Evolutionary conservation across 2,113 vertebrate species (phyloP).

Genomic region (Marmota monax): DNA sequence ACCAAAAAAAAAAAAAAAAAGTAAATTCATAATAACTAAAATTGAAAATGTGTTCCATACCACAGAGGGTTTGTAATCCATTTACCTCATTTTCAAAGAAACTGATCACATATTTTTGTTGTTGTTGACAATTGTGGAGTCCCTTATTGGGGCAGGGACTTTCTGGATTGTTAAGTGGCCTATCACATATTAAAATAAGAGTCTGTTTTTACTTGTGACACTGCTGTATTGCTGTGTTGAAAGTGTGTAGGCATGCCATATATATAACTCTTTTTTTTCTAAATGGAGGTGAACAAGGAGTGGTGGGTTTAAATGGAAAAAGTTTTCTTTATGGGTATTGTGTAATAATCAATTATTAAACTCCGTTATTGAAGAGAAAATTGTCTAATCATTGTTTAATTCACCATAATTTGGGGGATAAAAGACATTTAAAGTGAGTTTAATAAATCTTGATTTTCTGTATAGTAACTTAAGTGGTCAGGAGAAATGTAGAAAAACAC

Average conservation of each 20-base stretch:
- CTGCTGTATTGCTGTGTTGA: background rate
- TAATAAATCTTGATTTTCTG: background rate
- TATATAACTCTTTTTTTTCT: background rate
- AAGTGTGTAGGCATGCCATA: background rate
- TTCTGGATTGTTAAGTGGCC: background rate
- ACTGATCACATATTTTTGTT: background rate
- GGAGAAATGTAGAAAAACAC: background rate
- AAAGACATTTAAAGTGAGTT: background rate
- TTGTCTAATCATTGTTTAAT: background rate
- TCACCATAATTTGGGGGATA: background rate
- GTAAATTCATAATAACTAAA: background rate
- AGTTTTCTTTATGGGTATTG: background rate
- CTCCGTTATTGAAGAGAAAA: background rate
- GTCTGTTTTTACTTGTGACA: background rate
- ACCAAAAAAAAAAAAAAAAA: background rate
- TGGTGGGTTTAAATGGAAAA: constrained; percentile 3
- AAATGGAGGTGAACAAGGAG: background rate
- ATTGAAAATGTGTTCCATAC: background rate
- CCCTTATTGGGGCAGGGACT: background rate
- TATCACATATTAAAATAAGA: constrained; percentile 13
- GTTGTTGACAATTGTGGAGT: background rate
- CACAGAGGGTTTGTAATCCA: background rate
- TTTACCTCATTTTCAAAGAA: background rate
- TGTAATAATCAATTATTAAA: background rate
- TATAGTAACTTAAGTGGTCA: background rate